A percentile compares a stretch with the other conserved stretches of the same genome.
These are phyloP conservation scores for Oryzias javanicus DNA, from an alignment of 2,113 vertebrate genomes.

Conservation along the genomic window DNA sequence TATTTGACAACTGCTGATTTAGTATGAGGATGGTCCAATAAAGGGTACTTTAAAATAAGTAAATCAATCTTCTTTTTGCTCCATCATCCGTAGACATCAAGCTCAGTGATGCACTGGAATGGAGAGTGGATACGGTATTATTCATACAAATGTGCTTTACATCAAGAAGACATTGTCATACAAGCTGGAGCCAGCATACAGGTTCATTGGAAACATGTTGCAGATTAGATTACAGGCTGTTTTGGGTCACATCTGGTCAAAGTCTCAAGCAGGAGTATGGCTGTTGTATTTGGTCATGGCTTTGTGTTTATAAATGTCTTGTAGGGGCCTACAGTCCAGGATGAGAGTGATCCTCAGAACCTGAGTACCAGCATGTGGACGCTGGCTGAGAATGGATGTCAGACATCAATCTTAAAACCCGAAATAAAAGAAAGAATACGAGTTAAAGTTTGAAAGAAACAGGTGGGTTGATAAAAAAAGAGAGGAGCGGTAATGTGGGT, in stretches of 20 bases:
- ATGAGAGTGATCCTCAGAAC: conserved; percentile 50
- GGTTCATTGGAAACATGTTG: conserved; percentile 49
- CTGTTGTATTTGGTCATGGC: conserved; percentile 51
- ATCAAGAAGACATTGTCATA: conserved; percentile 33
- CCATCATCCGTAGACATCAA: conserved; percentile 31
- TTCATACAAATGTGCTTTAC: conserved; percentile 44
- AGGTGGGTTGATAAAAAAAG: conserved; percentile 59
- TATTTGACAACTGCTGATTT: no score
- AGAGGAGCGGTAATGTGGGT: conserved; percentile 61
- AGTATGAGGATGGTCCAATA: no score
- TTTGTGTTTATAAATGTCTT: conserved; percentile 45
- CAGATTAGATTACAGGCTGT: conserved; percentile 59
- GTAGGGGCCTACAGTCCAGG: conserved; percentile 56
- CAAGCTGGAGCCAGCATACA: conserved; percentile 46
- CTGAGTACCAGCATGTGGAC: conserved; percentile 66
- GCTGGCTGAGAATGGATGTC: conserved; percentile 23
- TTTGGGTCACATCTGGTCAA: conserved; percentile 41
- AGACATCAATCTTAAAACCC: conserved; percentile 36
- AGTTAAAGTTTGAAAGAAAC: conserved; percentile 61
- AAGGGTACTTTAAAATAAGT: no score
- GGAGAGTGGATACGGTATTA: conserved; percentile 9
- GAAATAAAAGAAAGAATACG: conserved; percentile 12
- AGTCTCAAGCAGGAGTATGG: conserved; percentile 28
- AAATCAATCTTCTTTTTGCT: background rate
- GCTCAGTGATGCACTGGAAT: conserved; percentile 18